Percentiles rank a stretch among this genome's conserved stretches.
Evolutionary conservation across 2,888 invertebrate genomes (phyloP).

Genomic region (Stenoptilia bipunctidactyla): DNA sequence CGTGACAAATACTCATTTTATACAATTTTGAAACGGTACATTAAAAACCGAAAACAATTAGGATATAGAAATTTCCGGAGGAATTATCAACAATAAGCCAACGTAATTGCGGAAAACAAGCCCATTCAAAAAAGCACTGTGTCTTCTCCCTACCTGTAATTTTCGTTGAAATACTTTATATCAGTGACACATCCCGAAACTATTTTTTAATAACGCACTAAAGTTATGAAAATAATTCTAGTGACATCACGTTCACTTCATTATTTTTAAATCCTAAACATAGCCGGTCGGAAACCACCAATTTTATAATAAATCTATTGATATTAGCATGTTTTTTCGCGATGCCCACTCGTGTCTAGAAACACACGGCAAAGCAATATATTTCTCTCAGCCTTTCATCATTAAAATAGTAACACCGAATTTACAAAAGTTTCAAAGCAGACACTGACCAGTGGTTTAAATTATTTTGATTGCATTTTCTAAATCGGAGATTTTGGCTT

Average conservation of each 20-base stretch:
- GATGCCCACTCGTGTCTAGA: neutral
- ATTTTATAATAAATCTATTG: neutral
- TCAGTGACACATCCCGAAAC: neutral
- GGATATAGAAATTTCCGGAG: too few species aligned
- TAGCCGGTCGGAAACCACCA: neutral
- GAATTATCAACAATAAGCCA: too few species aligned
- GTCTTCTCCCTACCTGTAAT: neutral
- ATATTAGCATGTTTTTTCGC: neutral
- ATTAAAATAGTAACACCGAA: too few species aligned
- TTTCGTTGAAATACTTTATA: too few species aligned
- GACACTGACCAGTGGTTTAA: neutral
- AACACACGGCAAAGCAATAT: neutral
- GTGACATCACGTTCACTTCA: neutral
- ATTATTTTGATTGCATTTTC: neutral
- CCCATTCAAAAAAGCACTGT: neutral
- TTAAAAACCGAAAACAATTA: too few species aligned
- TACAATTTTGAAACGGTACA: too few species aligned
- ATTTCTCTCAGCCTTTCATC: neutral
- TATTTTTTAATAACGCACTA: neutral
- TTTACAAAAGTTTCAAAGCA: too few species aligned
- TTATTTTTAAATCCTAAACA: neutral
- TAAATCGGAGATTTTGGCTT: slow-evolving; percentile 28
- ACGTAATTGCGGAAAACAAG: too few species aligned
- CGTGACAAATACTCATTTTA: too few species aligned
- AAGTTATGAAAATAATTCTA: neutral